Evolutionary conservation across 1,140 invertebrate genomes (phyloP).

Genomic region (Agraylea sexmaculata): DNA sequence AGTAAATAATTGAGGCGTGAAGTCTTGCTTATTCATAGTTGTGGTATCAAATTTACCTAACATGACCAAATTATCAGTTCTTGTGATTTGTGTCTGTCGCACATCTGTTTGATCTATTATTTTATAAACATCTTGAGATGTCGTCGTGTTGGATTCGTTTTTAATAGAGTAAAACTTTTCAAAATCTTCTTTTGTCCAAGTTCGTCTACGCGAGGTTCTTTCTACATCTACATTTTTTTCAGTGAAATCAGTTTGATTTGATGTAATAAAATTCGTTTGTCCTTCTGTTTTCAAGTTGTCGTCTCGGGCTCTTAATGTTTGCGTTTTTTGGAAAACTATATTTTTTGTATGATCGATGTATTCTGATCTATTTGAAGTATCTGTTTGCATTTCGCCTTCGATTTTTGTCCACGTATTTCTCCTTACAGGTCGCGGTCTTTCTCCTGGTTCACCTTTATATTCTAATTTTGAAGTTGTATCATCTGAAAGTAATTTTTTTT

Average conservation of each 20-base stretch:
- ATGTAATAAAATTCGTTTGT: conserved; percentile 49
- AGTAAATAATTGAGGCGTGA: conserved; percentile 29
- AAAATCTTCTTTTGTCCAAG: conserved; percentile 58
- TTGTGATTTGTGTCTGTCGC: conserved; percentile 34
- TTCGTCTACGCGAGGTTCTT: conserved; percentile 44
- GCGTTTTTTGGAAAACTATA: conserved; percentile 42
- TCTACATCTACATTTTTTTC: conserved; percentile 42
- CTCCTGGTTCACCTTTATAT: conserved; percentile 50
- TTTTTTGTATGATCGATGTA: conserved; percentile 48
- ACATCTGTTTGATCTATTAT: conserved; percentile 35
- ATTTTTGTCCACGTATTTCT: conserved; percentile 73
- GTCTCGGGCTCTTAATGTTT: conserved; percentile 42
- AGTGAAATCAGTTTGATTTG: conserved; percentile 46
- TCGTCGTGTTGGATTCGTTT: conserved; percentile 38
- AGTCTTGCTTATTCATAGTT: conserved; percentile 30
- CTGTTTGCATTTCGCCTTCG: conserved; percentile 56
- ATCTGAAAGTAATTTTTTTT: no score
- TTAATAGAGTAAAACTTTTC: conserved; percentile 51
- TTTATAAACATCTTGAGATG: conserved; percentile 45
- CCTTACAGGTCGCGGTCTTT: conserved; percentile 54
- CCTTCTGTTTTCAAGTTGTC: conserved; percentile 56
- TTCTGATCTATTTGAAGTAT: conserved; percentile 53
- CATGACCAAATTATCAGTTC: conserved; percentile 42
- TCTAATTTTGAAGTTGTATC: conserved; percentile 51
- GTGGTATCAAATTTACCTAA: conserved; percentile 43